A percentile compares a stretch with the other conserved stretches of the same genome.
Conservation (phyloP, 2,888 invertebrate species). For the Drosophila meridiana region DNA sequence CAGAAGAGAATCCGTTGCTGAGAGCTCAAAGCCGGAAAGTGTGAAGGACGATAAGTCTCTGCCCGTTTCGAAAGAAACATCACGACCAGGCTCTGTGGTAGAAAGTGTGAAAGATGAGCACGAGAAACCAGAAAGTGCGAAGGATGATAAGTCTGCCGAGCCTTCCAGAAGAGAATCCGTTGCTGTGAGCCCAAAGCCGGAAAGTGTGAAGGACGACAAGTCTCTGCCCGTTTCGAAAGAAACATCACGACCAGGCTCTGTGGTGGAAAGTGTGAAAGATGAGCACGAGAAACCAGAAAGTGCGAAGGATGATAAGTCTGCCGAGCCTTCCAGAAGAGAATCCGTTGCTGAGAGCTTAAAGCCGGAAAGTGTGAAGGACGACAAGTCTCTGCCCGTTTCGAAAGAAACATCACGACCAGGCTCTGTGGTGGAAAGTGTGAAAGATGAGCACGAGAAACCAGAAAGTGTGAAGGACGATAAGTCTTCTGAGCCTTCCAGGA, state of each 20-base stretch:
- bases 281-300: slow-evolving; percentile 18
- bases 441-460: slow-evolving; percentile 15
- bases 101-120: slow-evolving; percentile 17
- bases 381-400: background rate
- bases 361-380: slow-evolving; percentile 14
- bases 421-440: slow-evolving; percentile 9
- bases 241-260: slow-evolving; percentile 10
- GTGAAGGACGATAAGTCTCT: slow-evolving; percentile 8
- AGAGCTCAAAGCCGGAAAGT: slow-evolving; percentile 3
- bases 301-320: slow-evolving; percentile 9
- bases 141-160: slow-evolving; percentile 9
- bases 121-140: slow-evolving; percentile 16
- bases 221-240: slow-evolving; percentile 10
- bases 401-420: slow-evolving; percentile 13
- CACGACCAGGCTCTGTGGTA: slow-evolving; percentile 7
- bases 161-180: slow-evolving; percentile 25
- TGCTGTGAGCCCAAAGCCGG: slow-evolving; percentile 8
- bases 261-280: slow-evolving; percentile 5
- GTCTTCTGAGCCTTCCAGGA: slow-evolving; percentile 5
- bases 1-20: slow-evolving; percentile 16
- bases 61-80: slow-evolving; percentile 12
- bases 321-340: slow-evolving; percentile 18
- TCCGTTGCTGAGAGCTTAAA: slow-evolving; percentile 11
- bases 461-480: slow-evolving; percentile 27
- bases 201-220: slow-evolving; percentile 10